Percentiles rank a stretch among this genome's conserved stretches.
These are phyloP conservation scores for Noctilio leporinus DNA, from an alignment of 2,113 vertebrate genomes.

Conservation along the genomic window DNA sequence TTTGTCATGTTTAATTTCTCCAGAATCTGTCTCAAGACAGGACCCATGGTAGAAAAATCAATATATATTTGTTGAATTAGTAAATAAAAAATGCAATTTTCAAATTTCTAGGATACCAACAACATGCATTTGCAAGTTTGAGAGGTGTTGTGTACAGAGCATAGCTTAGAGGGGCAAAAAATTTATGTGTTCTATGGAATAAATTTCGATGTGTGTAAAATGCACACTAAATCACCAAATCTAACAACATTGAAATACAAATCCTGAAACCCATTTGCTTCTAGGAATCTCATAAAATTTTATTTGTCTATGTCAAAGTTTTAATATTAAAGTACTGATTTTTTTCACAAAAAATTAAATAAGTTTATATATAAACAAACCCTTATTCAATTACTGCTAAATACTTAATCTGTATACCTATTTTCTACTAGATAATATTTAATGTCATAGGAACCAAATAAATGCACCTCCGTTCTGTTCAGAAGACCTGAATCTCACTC, in stretches of 20 bases:
- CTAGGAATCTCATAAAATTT: neutral
- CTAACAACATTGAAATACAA: neutral
- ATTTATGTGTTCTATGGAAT: constrained; percentile 49
- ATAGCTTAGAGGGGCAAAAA: neutral
- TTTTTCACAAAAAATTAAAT: neutral
- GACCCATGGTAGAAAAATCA: neutral
- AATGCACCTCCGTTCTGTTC: neutral
- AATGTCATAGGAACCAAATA: neutral
- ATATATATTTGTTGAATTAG: neutral
- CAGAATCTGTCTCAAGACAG: neutral
- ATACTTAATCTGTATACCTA: neutral
- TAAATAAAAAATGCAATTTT: neutral
- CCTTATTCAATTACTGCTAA: neutral
- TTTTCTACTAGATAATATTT: neutral
- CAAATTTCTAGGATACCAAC: neutral
- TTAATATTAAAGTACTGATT: neutral
- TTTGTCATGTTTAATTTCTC: neutral
- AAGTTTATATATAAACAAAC: neutral
- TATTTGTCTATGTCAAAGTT: neutral
- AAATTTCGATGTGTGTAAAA: neutral
- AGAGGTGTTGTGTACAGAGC: neutral
- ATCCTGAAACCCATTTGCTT: neutral
- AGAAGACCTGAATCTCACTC: neutral
- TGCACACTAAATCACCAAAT: neutral
- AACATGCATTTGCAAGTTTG: neutral